phyloP scores from a whole-genome alignment of 2,797 vertebrate genomes.

The Triplophysa yarkandensis region DNA sequence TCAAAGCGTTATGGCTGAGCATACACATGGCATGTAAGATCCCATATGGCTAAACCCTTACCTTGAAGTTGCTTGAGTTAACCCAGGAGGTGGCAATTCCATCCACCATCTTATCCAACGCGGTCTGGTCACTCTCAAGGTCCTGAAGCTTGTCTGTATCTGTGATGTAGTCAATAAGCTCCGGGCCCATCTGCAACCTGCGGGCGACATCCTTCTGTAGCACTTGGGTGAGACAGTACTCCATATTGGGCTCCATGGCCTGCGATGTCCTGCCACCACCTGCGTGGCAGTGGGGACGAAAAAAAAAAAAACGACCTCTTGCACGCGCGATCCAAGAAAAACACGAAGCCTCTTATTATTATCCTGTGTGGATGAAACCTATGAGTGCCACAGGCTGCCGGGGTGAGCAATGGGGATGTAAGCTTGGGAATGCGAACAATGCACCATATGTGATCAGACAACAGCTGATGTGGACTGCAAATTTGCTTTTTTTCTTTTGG shows the following conservation, averaged over 20 bases:
- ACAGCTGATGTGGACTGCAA: conserved; percentile 87
- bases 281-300: conserved; percentile 45
- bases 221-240: conserved; percentile 89
- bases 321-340: conserved; percentile 60
- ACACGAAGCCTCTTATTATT: conserved; percentile 63
- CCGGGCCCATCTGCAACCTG: conserved; percentile 93
- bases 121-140: conserved; percentile 94
- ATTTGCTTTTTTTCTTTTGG: conserved; percentile 65
- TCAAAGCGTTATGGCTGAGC: background rate
- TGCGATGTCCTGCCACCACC: conserved; percentile 49
- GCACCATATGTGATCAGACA: conserved; percentile 95
- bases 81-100: conserved; percentile 95
- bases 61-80: conserved; percentile 99
- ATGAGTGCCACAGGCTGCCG: conserved; percentile 78
- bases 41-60: conserved; percentile 66
- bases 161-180: conserved; percentile 91
- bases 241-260: conserved; percentile 91
- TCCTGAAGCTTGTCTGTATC: conserved; percentile 93
- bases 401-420: conserved; percentile 81
- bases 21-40: background rate
- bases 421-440: conserved; percentile 94
- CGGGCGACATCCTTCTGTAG: conserved; percentile 95
- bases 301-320: conserved; percentile 67
- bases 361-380: conserved; percentile 70
- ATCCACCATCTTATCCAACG: conserved; percentile 95